Evolutionary conservation across 2,113 vertebrate genomes (phyloP), one percentile per base, ranked within the genome.

Genomic region (Hyperoodon ampullatus): DNA sequence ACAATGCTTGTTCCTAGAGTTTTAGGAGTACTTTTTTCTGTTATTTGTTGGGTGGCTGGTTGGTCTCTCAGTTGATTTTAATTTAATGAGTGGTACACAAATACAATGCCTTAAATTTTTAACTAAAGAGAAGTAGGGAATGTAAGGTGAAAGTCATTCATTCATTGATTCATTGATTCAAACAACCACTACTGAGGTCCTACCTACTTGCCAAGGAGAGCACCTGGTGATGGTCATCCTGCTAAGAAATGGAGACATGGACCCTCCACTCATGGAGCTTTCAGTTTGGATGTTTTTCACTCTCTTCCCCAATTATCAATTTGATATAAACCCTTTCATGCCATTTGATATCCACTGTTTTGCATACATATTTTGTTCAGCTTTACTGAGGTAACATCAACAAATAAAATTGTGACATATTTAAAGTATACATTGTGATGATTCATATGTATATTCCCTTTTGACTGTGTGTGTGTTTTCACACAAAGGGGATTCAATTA

Each of bases 251-350:
- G 71, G 35, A 91, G 12, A 44, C 13, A 39, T 1, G 26, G 7
- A 50, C 7, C n/a, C 18, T 78, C 3, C 77, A 1, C 14, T 2
- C 1, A 1, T 0, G 2, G 8, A 65, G 53, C 13, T 72, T 39
- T 39, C 44, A 24, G 11, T 53, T 30, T 77, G 42, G 24, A 50
- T 30, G 9, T 19, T 88, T 39, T 63, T 53, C 6, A 63, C 4
- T 71, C 6, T 72, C 15, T 47, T 44, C 12, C 24, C 47, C 53
- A 50, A 47, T 71, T 11, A 75, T 15, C 30, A 42, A 28, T 5
- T 77, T 33, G 11, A 3, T 28, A 0, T 11, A 74, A 85, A 66
- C 24, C 5, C 13, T 80, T 58, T 39, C 44, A 28, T 21, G 47
- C 7, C 24, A 65, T n/a, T 44, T 65, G 35, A 35, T 86, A 30